Conservation (phyloP, 2,888 invertebrate species). For the Keiferia lycopersicella region DNA sequence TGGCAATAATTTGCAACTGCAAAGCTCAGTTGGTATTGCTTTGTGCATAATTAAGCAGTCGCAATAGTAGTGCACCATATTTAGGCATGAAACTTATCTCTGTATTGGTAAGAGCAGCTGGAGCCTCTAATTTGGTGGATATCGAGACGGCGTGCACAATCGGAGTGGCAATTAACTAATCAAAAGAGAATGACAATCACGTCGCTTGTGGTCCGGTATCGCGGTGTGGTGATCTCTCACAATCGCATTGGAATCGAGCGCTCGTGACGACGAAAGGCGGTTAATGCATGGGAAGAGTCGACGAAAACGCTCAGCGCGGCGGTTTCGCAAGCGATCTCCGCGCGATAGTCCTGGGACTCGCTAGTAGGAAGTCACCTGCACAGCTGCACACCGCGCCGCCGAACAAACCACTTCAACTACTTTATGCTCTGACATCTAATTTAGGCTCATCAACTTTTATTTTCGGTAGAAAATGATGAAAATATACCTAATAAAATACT, state of each 20-base stretch:
- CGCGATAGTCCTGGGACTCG: conserved; percentile 36
- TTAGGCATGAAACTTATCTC: not conserved
- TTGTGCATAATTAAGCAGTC: conserved; percentile 13
- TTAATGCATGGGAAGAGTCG: conserved; percentile 51
- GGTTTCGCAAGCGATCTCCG: conserved; percentile 46
- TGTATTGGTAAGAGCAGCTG: conserved; percentile 16
- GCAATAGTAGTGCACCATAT: conserved; percentile 12
- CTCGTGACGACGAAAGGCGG: conserved; percentile 47
- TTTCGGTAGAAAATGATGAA: not conserved
- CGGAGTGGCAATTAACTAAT: conserved; percentile 32
- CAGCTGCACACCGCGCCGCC: conserved; percentile 7
- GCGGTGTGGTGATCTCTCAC: conserved; percentile 33
- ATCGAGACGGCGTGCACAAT: conserved; percentile 18
- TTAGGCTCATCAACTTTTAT: not conserved
- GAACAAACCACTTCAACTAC: conserved; percentile 3
- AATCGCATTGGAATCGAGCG: conserved; percentile 39
- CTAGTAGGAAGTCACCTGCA: conserved; percentile 44
- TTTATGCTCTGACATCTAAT: not conserved
- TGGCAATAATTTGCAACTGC: conserved; percentile 15
- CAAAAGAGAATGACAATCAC: conserved; percentile 32
- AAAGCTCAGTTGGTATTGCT: conserved; percentile 1
- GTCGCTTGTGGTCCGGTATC: conserved; percentile 27
- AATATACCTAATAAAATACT: no score
- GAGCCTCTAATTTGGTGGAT: conserved; percentile 19
- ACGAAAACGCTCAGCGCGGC: conserved; percentile 38